phyloP scores from a whole-genome alignment of 2,888 invertebrate species.

The Thecocarcelia acutangulata region DNA sequence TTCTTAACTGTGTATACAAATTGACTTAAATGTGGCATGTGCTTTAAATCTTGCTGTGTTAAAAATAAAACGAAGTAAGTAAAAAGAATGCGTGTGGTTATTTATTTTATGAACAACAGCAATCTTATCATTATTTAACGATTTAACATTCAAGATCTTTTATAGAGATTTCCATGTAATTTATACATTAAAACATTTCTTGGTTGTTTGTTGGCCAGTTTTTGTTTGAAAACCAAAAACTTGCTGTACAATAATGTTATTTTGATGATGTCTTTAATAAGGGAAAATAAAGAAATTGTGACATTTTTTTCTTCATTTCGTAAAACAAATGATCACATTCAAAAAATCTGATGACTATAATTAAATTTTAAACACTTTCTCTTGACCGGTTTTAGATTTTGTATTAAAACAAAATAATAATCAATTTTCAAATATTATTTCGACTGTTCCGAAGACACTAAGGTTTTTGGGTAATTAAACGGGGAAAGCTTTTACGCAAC shows the following conservation, averaged over 20 bases:
- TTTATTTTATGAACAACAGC: neutral
- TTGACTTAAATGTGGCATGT: slow-evolving; percentile 41
- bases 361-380: slow-evolving; percentile 42
- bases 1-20: neutral
- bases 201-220: neutral
- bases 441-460: too few relatives aligned
- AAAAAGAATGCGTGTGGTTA: neutral
- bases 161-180: slow-evolving; percentile 25
- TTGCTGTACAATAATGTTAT: slow-evolving; percentile 33
- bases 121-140: slow-evolving; percentile 47
- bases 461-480: too few relatives aligned
- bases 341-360: slow-evolving; percentile 1
- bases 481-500: too few relatives aligned
- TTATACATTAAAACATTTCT: slow-evolving; percentile 13
- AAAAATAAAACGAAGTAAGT: neutral
- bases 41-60: slow-evolving; percentile 46
- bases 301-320: neutral
- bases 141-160: slow-evolving; percentile 31
- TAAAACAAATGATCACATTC: neutral
- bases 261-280: slow-evolving; percentile 45
- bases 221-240: neutral
- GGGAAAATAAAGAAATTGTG: slow-evolving; percentile 6
- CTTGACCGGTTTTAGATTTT: neutral
- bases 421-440: too few relatives aligned
- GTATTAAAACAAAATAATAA: too few relatives aligned